Evolutionary conservation across 2,113 vertebrate genomes (phyloP).

Genomic region (Nothocercus julius): DNA sequence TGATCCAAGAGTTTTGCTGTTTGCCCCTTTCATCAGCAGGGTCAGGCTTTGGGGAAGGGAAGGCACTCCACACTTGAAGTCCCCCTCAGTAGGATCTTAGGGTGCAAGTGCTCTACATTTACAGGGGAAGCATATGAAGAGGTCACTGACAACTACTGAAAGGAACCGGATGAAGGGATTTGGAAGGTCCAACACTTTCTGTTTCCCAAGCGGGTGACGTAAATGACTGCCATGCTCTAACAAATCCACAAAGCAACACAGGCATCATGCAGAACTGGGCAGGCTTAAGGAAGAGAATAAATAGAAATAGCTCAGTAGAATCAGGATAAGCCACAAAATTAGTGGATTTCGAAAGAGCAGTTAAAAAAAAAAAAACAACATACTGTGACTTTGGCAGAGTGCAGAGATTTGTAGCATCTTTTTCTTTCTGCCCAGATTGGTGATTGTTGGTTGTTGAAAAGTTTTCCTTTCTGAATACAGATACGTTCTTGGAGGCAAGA

Average conservation of each 20-base stretch:
- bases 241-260: not conserved
- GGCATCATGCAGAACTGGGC: not conserved
- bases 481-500: not conserved
- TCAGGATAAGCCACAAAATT: not conserved
- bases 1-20: too few relatives aligned
- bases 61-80: not conserved
- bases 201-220: not conserved
- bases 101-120: not conserved
- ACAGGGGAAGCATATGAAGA: not conserved
- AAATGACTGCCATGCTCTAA: not conserved
- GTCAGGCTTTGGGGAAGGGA: not conserved
- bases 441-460: not conserved
- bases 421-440: not conserved
- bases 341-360: not conserved
- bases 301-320: not conserved
- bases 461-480: constrained; percentile 1
- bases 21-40: not conserved
- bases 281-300: accelerated
- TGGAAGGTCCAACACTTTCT: not conserved
- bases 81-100: not conserved
- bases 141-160: not conserved
- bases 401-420: not conserved
- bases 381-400: not conserved
- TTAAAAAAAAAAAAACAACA: not conserved
- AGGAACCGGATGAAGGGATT: not conserved